These are phyloP conservation scores for Petroica traversi DNA, from an alignment of 2,113 vertebrate species.

Conservation along the genomic window DNA sequence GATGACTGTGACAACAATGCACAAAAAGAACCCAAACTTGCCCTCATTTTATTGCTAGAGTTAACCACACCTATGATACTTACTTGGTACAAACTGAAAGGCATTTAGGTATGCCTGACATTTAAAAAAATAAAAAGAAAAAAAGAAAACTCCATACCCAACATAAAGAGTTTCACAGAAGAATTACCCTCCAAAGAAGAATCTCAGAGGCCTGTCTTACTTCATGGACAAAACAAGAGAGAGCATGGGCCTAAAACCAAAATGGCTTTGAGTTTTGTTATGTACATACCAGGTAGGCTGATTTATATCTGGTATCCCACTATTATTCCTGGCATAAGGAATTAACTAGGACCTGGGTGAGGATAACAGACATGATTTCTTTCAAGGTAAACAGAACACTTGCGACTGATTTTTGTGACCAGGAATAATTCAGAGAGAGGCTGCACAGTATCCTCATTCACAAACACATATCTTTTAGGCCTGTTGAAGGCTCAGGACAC, in stretches of 20 bases:
- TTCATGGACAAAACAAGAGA: not conserved
- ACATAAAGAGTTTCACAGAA: not conserved
- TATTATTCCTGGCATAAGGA: not conserved
- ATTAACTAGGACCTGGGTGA: not conserved
- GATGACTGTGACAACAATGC: no score
- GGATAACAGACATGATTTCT: not conserved
- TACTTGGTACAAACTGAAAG: not conserved
- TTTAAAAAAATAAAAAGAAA: not conserved
- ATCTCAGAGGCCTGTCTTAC: not conserved
- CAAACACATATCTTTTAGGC: no score
- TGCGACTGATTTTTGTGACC: not conserved
- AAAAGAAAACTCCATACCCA: not conserved
- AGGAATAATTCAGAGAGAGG: not conserved
- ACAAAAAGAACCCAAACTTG: not conserved
- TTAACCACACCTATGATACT: not conserved
- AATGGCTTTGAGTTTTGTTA: not conserved
- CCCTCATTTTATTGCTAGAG: not conserved
- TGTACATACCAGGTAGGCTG: fast-evolving
- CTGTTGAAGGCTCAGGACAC: not conserved
- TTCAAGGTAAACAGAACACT: not conserved
- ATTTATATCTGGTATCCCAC: not conserved
- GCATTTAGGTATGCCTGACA: not conserved
- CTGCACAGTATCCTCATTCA: not conserved
- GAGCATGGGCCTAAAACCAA: not conserved
- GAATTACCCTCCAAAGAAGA: not conserved